These are phyloP conservation scores for Actinia equina DNA, from an alignment of 64 coral and sea anemone genomes.

Conservation along the genomic window DNA sequence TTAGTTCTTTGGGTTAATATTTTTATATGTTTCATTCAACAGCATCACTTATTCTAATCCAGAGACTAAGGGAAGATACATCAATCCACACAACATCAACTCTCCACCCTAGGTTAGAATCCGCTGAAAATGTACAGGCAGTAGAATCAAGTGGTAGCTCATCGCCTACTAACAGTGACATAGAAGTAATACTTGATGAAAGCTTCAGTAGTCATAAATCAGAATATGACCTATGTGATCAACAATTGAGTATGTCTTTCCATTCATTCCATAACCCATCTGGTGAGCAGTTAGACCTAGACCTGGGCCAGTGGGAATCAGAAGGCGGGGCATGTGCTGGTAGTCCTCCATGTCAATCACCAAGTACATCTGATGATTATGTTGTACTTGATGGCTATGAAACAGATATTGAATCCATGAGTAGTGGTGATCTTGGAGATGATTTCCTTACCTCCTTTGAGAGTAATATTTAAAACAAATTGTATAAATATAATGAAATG, in stretches of 20 bases:
- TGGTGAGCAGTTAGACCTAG: background rate
- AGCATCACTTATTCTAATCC: background rate
- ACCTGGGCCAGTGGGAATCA: constrained; percentile 19
- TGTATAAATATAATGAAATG: no score
- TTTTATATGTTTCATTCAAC: background rate
- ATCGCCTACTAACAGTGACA: constrained; percentile 57
- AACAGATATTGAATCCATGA: constrained; percentile 61
- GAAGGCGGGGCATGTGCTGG: constrained; percentile 33
- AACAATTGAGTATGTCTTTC: background rate
- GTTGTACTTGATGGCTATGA: constrained; percentile 78
- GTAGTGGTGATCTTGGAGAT: background rate
- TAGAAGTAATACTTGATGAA: constrained; percentile 56
- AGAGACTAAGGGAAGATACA: background rate
- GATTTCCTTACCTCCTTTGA: background rate
- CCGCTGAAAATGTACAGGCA: background rate
- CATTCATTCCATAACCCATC: background rate
- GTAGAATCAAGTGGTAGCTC: background rate
- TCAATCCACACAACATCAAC: background rate
- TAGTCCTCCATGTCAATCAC: background rate
- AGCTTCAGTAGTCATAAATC: constrained; percentile 7
- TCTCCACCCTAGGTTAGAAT: background rate
- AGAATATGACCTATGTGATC: constrained; percentile 1
- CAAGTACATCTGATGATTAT: constrained; percentile 38
- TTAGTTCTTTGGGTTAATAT: background rate
- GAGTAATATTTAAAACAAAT: background rate